phyloP scores from a whole-genome alignment of 1,140 invertebrate species.

The Watersipora subatra region DNA sequence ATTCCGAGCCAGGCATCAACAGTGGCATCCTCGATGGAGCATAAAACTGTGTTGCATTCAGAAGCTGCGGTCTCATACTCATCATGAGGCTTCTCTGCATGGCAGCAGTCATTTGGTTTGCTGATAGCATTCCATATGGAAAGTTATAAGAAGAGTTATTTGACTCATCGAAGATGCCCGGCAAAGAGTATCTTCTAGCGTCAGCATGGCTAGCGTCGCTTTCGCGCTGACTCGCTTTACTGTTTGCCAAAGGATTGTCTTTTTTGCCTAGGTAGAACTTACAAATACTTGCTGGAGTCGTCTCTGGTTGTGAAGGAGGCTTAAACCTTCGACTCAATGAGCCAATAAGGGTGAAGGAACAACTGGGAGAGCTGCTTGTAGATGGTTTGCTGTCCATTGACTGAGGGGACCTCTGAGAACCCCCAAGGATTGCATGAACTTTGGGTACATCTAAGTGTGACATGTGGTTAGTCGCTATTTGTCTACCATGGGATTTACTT shows the following conservation, averaged over 20 bases:
- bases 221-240: background rate
- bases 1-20: background rate
- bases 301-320: background rate
- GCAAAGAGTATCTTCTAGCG: no score
- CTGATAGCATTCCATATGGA: background rate
- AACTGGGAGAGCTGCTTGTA: no score
- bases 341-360: background rate
- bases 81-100: background rate
- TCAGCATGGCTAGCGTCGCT: background rate
- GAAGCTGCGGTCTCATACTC: background rate
- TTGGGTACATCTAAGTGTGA: no score
- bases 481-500: no score
- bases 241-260: background rate
- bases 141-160: no score
- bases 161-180: no score
- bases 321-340: background rate
- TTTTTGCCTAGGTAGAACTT: slow-evolving; percentile 1
- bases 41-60: background rate
- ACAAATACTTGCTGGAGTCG: background rate
- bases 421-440: no score
- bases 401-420: no score
- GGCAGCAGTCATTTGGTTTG: background rate
- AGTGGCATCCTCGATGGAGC: background rate
- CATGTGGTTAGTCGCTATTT: no score
- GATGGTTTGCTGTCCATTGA: no score